Evolutionary conservation across 2,888 invertebrate species (phyloP).

Genomic region (Lasiommata megera): DNA sequence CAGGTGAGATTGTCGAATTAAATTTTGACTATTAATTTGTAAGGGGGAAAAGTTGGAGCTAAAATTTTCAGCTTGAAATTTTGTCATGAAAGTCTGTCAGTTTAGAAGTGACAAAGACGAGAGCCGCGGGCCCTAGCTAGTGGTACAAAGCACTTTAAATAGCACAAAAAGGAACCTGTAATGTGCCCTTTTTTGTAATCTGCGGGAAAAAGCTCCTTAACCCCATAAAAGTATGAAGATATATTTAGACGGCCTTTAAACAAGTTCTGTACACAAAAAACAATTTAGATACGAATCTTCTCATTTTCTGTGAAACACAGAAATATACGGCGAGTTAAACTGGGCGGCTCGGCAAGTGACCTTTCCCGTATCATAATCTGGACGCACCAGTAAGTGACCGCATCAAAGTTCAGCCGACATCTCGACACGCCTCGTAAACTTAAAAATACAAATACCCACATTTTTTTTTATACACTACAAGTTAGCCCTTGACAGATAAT

Average conservation of each 20-base stretch:
- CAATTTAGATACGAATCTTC: slow-evolving; percentile 10
- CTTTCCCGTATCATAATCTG: slow-evolving; percentile 1
- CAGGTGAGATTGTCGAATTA: too few relatives aligned
- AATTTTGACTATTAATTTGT: too few relatives aligned
- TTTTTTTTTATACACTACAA: too few relatives aligned
- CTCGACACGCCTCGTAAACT: not conserved
- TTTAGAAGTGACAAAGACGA: too few relatives aligned
- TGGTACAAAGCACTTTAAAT: too few relatives aligned
- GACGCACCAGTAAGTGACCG: not conserved
- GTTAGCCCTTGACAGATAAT: too few relatives aligned
- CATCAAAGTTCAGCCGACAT: not conserved
- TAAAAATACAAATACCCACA: too few relatives aligned
- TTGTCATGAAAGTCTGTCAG: too few relatives aligned
- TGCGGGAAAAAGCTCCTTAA: not conserved
- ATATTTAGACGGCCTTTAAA: not conserved
- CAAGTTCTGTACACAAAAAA: slow-evolving; percentile 1
- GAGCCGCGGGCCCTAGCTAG: too few relatives aligned
- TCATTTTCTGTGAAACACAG: slow-evolving; percentile 6
- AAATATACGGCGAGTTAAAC: not conserved
- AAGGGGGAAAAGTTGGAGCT: too few relatives aligned
- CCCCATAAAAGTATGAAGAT: slow-evolving; percentile 8
- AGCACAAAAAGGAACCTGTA: too few relatives aligned
- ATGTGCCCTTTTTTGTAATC: not conserved
- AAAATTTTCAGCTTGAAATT: too few relatives aligned
- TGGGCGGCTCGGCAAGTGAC: slow-evolving; percentile 1